A percentile compares a stretch with the other conserved stretches of the same genome.
phyloP scores from a whole-genome alignment of 2,888 invertebrate genomes.

The Dione vanillae region DNA sequence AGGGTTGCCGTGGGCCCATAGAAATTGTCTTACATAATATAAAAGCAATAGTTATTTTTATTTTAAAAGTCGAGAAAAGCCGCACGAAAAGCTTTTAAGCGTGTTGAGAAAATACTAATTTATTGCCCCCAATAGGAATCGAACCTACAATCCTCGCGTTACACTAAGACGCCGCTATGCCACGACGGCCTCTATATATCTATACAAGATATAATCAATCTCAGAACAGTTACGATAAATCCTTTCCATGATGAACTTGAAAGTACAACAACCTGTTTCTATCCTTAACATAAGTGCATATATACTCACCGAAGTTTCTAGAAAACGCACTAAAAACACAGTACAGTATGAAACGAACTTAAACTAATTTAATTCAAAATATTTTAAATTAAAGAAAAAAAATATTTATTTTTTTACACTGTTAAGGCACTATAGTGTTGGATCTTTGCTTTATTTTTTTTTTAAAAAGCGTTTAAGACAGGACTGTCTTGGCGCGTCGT shows the following conservation, averaged over 20 bases:
- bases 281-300: conserved; percentile 5
- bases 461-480: conserved; percentile 42
- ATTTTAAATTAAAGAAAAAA: neutral
- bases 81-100: too few relatives aligned
- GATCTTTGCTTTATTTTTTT: conserved; percentile 25
- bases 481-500: conserved; percentile 46
- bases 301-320: conserved; percentile 32
- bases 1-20: too few relatives aligned
- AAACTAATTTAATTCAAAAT: neutral
- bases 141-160: too few relatives aligned
- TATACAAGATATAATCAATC: neutral
- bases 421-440: neutral
- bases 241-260: conserved; percentile 3
- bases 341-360: neutral
- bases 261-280: conserved; percentile 13
- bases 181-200: too few relatives aligned
- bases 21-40: too few relatives aligned
- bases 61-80: too few relatives aligned
- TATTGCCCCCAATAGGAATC: too few relatives aligned
- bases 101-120: too few relatives aligned
- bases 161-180: too few relatives aligned
- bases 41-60: too few relatives aligned
- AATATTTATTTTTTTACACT: neutral
- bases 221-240: neutral
- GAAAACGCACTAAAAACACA: conserved; percentile 19